Evolutionary conservation across 2,113 vertebrate genomes (phyloP).

Genomic region (Patagioenas fasciata): DNA sequence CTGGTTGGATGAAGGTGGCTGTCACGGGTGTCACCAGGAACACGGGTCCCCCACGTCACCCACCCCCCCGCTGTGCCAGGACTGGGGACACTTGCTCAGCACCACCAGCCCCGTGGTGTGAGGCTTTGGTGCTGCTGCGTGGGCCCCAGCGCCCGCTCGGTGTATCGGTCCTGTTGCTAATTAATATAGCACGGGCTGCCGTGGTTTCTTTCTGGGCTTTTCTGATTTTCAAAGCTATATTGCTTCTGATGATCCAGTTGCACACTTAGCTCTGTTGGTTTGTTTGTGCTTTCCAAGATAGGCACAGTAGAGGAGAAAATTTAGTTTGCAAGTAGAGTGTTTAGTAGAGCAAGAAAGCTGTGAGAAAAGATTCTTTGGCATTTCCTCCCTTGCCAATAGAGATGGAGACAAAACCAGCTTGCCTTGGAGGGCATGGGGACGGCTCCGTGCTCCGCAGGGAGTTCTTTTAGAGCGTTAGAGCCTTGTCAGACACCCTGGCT

Average conservation of each 20-base stretch:
- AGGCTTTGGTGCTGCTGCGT: not conserved
- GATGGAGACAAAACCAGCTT: not conserved
- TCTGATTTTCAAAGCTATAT: not conserved
- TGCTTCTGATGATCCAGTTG: not conserved
- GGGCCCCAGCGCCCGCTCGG: not conserved
- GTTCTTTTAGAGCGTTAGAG: not conserved
- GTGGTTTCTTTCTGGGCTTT: not conserved
- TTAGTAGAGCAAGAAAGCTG: not conserved
- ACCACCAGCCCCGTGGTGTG: not conserved
- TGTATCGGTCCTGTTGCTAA: not conserved
- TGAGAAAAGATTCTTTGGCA: not conserved
- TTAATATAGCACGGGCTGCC: not conserved
- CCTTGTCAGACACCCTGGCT: not conserved
- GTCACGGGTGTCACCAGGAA: not conserved
- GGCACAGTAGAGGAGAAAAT: not conserved
- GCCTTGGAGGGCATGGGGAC: rapidly evolving
- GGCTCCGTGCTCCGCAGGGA: not conserved
- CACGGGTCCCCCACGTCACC: not conserved
- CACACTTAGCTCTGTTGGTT: not conserved
- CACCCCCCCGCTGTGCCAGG: too few relatives aligned
- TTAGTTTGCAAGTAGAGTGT: not conserved
- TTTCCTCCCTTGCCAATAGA: not conserved
- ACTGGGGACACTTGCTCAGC: not conserved
- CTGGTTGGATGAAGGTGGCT: not conserved
- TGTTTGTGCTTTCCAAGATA: not conserved